Conservation (phyloP, 2,797 vertebrate genomes). For the Melanotaenia nigrans region DNA sequence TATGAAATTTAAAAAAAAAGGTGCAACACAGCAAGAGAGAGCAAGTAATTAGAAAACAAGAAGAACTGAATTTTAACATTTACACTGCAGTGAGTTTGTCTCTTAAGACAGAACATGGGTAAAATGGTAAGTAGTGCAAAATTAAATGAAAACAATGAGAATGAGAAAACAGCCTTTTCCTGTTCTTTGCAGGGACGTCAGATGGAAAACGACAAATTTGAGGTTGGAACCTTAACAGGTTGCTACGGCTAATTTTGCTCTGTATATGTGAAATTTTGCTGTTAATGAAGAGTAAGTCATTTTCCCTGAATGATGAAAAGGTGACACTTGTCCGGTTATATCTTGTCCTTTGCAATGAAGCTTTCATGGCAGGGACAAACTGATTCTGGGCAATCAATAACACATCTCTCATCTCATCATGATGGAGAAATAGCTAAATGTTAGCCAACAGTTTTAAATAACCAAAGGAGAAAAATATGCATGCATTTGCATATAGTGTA, state of each 20-base stretch:
- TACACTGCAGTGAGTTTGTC: conserved; percentile 35
- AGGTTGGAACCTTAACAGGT: conserved; percentile 19
- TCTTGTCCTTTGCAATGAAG: conserved; percentile 34
- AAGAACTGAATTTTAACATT: conserved; percentile 40
- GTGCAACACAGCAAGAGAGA: not conserved
- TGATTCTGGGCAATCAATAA: not conserved
- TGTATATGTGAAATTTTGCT: conserved; percentile 24
- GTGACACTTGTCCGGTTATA: conserved; percentile 44
- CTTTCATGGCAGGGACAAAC: conserved; percentile 18
- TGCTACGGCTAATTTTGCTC: conserved; percentile 20
- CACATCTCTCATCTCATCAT: not conserved
- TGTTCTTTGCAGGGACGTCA: conserved; percentile 30
- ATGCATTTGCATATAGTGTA: not conserved
- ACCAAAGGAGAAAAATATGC: not conserved
- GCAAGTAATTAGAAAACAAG: conserved; percentile 49
- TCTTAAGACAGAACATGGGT: conserved; percentile 27
- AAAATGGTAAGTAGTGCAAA: conserved; percentile 22
- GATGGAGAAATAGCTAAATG: too few species aligned
- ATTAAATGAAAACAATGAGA: conserved; percentile 24
- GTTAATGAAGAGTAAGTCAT: conserved; percentile 30
- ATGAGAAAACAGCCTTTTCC: conserved; percentile 4
- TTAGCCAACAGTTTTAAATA: not conserved
- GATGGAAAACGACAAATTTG: conserved; percentile 26
- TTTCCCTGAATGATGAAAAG: conserved; percentile 47
- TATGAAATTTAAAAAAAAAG: conserved; percentile 20